Base-by-base conservation (phyloP, 1,140 invertebrate genomes). In the Drosophila kurseongensis region DNA sequence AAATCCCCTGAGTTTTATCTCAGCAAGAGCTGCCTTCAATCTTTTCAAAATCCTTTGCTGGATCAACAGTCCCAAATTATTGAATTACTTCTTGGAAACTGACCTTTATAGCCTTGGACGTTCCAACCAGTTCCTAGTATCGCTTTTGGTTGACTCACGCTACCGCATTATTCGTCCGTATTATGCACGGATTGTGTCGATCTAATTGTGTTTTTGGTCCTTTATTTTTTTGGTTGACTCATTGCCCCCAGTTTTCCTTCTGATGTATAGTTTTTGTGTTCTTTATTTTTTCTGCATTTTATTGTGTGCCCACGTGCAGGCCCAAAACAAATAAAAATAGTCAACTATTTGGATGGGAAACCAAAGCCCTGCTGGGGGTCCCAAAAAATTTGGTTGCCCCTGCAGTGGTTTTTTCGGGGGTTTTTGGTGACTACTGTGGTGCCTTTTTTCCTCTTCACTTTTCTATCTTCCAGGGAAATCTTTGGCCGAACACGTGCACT, bases 301-400 rank as follows among this genome's bases (percentile, higher is more conserved):
- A 74, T 80, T 78, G 67, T 78, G 41, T 73, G 85, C 80, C 80
- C 80, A 85, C 85, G 84, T 89, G 77, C 85, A 89, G 56, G 65
- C 75, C 68, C 78, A 84, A 68, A 68, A 74, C 61, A 75, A 69
- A 76, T 61, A 81, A 81, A 76, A 85, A 85, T 79, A 83, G 78
- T 62, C 44, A 68, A 78, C 63, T 57, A 83, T 75, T 82, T 78
- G 51, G 66, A 67, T 88, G 75, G 78, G 74, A 90, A 85, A 84
- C 85, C 85, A 77, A 82, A 81, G 75, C 75, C 82, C 83, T 66
- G 83, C 71, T 82, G 83, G 82, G 83, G 82, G 83, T 85, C 82
- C 50, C 36, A 50, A 6, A n/a, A 2, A 16, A 16, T 32, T 65
- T 23, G 41, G 73, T 60, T 77, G 62, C 67, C 75, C 72, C 60